Evolutionary conservation across 2,888 invertebrate species (phyloP), one percentile per base, ranked within the genome.

Genomic region (Hofmannophila pseudospretella): DNA sequence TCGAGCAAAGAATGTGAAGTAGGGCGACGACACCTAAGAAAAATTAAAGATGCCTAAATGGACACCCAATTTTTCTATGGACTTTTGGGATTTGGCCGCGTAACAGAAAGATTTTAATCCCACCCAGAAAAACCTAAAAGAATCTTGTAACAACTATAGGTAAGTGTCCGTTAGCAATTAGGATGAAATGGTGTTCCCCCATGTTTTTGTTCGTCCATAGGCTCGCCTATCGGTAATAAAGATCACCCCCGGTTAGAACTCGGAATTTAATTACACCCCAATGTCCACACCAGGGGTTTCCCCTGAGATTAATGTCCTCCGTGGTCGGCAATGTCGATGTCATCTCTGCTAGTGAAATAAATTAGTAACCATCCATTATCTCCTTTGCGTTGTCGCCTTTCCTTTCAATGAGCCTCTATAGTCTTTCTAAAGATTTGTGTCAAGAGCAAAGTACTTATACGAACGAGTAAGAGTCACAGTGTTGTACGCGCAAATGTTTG

Each of bases 261-360:
- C 43, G 67, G 74, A 78, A 79, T 82, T 77, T 78, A 77, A 81
- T 82, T 80, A 80, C 69, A 62, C 50, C 49, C 59, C 57, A 55
- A 51, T 68, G 67, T 71, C 70, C 64, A 56, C 65, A 54, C 41
- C 38, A 39, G 38, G 42, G n/a, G 47, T 44, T 48, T 45, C 57
- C 51, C 52, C 34, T 34, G 49, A 56, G 61, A 65, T 56, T 55
- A 56, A 60, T 56, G 52, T 44, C 27, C 27, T 25, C 43, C 52
- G 53, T 34, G 52, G 51, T 47, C 43, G 42, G 44, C 49, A 44
- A n/a, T n/a, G n/a, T n/a, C n/a, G n/a, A n/a, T n/a, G n/a, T 44
- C 36, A 30, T 46, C 38, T 35, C 41, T 38, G 42, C 45, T 42
- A 36, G 39, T 47, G 28, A 38, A 49, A 56, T 54, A n/a, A 49